phyloP scores from a whole-genome alignment of 2,888 invertebrate species.

The Drosophila greeni region DNA sequence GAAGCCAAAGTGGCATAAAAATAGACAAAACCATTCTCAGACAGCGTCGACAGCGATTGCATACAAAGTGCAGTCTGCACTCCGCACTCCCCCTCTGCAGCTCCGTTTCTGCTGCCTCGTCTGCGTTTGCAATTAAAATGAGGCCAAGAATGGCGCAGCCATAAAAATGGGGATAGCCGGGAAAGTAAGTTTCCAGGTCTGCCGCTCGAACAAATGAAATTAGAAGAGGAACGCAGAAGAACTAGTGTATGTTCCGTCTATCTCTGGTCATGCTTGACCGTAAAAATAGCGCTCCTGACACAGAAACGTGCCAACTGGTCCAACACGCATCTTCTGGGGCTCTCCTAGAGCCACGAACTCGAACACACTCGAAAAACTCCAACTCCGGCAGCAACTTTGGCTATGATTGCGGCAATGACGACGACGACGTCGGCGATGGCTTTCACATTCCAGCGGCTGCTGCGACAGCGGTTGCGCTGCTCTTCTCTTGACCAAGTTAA shows the following conservation, averaged over 20 bases:
- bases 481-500: conserved; percentile 68
- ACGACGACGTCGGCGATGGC: conserved; percentile 44
- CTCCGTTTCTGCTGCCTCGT: conserved; percentile 2
- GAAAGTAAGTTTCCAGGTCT: conserved; percentile 46
- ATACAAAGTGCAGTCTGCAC: conserved; percentile 65
- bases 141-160: conserved; percentile 50
- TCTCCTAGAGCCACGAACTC: conserved; percentile 8
- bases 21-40: conserved; percentile 46
- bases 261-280: conserved; percentile 43
- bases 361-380: conserved; percentile 12
- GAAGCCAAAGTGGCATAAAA: conserved; percentile 65
- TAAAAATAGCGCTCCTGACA: conserved; percentile 47
- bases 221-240: conserved; percentile 34
- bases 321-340: conserved; percentile 41
- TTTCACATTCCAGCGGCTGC: conserved; percentile 60
- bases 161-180: conserved; percentile 41
- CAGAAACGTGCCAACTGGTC: conserved; percentile 59
- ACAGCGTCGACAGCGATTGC: conserved; percentile 48
- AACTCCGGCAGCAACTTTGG: conserved; percentile 14
- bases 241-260: conserved; percentile 7
- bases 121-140: conserved; percentile 65
- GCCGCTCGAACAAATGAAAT: conserved; percentile 36
- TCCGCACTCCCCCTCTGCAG: neutral
- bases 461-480: conserved; percentile 27
- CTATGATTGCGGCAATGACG: conserved; percentile 39